Conservation (phyloP, 2,888 invertebrate genomes). For the Tinea pellionella region DNA sequence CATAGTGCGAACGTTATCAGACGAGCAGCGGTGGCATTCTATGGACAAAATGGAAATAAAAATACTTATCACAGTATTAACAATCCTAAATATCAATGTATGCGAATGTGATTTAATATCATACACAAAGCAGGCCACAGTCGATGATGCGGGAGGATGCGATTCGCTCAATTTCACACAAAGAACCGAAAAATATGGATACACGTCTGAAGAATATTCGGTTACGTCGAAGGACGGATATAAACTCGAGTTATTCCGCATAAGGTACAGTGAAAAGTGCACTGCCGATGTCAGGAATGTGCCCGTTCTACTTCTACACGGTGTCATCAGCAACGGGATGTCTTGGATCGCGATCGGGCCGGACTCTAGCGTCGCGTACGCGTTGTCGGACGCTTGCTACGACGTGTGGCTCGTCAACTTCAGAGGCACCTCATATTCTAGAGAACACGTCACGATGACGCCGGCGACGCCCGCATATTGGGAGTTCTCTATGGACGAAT, state of each 20-base stretch:
- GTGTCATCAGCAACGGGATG: constrained; percentile 41
- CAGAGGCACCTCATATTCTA: neutral
- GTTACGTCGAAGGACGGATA: neutral
- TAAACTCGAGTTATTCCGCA: neutral
- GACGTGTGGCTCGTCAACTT: neutral
- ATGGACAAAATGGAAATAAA: too few species aligned
- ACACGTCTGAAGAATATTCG: neutral
- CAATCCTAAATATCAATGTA: too few species aligned
- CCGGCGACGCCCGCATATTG: neutral
- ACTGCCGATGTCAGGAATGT: constrained; percentile 21
- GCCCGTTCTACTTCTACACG: constrained; percentile 47
- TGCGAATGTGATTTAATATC: neutral
- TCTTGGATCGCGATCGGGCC: constrained; percentile 33
- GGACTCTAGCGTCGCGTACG: constrained; percentile 25
- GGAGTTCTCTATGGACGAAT: neutral
- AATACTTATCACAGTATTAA: too few species aligned
- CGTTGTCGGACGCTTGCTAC: constrained; percentile 19
- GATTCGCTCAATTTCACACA: neutral
- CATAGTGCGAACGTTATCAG: too few species aligned
- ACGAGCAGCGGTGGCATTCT: too few species aligned
- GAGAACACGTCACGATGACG: neutral
- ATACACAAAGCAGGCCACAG: neutral
- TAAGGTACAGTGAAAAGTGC: neutral
- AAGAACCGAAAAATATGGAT: neutral
- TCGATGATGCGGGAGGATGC: neutral